Evolutionary conservation across 2,113 vertebrate species (phyloP), one percentile per base, ranked within the genome.

Genomic region (Spheniscus mendiculus): DNA sequence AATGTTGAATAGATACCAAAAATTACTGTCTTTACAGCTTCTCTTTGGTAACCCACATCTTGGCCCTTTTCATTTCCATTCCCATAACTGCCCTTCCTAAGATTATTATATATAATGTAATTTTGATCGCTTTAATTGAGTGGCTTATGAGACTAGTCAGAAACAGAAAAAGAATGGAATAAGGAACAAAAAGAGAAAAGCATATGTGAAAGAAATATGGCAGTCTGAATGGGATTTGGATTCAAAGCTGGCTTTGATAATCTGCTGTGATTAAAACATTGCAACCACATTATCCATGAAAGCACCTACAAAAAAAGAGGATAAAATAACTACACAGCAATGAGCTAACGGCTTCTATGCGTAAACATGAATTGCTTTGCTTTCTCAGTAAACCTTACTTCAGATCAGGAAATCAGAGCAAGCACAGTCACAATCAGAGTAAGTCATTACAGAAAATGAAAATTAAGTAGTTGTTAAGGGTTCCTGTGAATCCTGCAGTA

Each of bases 1-100:
- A 93, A 87, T 92, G 40, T 97, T 97, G 97, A 97, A 90, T 96
- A 97, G 76, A 96, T 94, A 90, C n/a, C 42, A 82, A 65, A 95
- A 97, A 96, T 97, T 95, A 87, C 78, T 97, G 74, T 92, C 81
- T 96, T 85, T 92, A 87, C 9, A 95, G 11, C 20, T 91, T 94
- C 44, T 95, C 20, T 92, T 34, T 93, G n/a, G 89, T 89, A 97
- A 92, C 42, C 36, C 49, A 40, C 23, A 66, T 78, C 3, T 66
- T 74, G 8, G 61, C 81, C 45, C 32, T 96, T 97, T 97, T 91
- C 65, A 92, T 97, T 98, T 98, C 83, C 40, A 95, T 96, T 96
- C 17, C 30, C 25, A 10, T 96, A 95, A 96, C 77, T 97, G 34
- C 23, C 3, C 61, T 82, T 92, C 56, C 78, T 89, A 96, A 94